A percentile compares a stretch with the other conserved stretches of the same genome.
Evolutionary conservation across 1,140 invertebrate species (phyloP).

Genomic region (Globodera rostochiensis): DNA sequence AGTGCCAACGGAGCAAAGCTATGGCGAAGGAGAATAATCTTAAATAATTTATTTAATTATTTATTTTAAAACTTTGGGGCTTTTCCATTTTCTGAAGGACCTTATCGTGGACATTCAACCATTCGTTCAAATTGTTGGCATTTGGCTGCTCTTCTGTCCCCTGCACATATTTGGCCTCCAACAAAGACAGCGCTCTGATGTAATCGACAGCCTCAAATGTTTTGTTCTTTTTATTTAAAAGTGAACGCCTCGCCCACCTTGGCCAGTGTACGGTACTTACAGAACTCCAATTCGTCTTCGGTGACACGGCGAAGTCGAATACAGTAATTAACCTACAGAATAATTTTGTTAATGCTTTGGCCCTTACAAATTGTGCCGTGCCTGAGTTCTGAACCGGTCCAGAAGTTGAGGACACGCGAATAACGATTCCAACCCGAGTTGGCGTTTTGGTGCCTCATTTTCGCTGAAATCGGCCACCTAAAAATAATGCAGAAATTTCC

Average conservation of each 20-base stretch:
- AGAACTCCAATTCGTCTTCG: constrained; percentile 54
- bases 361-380: background rate
- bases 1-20: constrained; percentile 53
- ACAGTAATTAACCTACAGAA: constrained; percentile 41
- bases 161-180: constrained; percentile 6
- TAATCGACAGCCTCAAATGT: constrained; percentile 11
- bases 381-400: constrained; percentile 43
- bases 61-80: background rate
- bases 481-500: background rate
- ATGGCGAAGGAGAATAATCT: constrained; percentile 51
- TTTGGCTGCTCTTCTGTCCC: background rate
- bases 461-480: constrained; percentile 46
- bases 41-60: background rate
- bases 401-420: constrained; percentile 40
- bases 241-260: constrained; percentile 45
- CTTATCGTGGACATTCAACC: constrained; percentile 19
- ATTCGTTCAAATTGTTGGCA: constrained; percentile 5
- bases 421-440: constrained; percentile 33
- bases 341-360: background rate
- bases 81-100: background rate
- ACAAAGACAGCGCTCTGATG: constrained; percentile 18
- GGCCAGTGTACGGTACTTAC: constrained; percentile 53
- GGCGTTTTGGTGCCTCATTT: constrained; percentile 40
- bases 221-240: background rate
- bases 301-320: constrained; percentile 52